A percentile compares a stretch with the other conserved stretches of the same genome.
Evolutionary conservation across 1,140 invertebrate species (phyloP).

Genomic region (Geopemphigus sp.): DNA sequence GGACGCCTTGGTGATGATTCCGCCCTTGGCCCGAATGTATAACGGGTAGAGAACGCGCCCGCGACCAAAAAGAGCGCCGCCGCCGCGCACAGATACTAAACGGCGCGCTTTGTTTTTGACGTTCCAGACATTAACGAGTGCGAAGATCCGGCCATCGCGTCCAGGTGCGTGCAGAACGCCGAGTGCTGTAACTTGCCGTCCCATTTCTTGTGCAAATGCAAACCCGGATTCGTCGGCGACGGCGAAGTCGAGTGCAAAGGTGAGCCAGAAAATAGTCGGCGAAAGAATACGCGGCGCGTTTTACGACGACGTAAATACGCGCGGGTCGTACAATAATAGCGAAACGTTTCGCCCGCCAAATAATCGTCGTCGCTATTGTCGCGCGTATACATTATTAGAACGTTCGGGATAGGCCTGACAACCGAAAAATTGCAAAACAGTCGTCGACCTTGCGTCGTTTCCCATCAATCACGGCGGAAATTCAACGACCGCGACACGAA

Average conservation of each 20-base stretch:
- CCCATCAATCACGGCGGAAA: conserved; percentile 31
- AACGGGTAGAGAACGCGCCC: no score
- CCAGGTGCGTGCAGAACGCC: conserved; percentile 83
- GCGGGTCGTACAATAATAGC: not conserved
- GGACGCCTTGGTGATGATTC: not conserved
- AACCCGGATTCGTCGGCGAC: conserved; percentile 83
- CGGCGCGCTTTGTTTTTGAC: not conserved
- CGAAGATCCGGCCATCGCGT: conserved; percentile 75
- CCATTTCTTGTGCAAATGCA: conserved; percentile 91
- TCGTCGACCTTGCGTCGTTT: conserved; percentile 44
- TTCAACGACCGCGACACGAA: conserved; percentile 38
- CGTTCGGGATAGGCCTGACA: conserved; percentile 17
- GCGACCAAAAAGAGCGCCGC: no score
- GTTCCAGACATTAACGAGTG: conserved; percentile 88
- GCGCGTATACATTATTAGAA: not conserved
- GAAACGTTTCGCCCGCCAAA: not conserved
- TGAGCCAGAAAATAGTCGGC: conserved; percentile 56
- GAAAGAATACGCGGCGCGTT: no score
- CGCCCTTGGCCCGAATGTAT: conserved; percentile 27
- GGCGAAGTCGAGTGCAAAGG: conserved; percentile 79
- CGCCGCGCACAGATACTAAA: no score
- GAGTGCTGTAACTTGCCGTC: conserved; percentile 93
- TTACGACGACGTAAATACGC: not conserved
- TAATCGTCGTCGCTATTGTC: not conserved
- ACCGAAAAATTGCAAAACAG: conserved; percentile 46